Percentiles rank a stretch among this genome's conserved stretches.
Evolutionary conservation across 2,113 vertebrate species (phyloP).

Genomic region (Tamias sibiricus): DNA sequence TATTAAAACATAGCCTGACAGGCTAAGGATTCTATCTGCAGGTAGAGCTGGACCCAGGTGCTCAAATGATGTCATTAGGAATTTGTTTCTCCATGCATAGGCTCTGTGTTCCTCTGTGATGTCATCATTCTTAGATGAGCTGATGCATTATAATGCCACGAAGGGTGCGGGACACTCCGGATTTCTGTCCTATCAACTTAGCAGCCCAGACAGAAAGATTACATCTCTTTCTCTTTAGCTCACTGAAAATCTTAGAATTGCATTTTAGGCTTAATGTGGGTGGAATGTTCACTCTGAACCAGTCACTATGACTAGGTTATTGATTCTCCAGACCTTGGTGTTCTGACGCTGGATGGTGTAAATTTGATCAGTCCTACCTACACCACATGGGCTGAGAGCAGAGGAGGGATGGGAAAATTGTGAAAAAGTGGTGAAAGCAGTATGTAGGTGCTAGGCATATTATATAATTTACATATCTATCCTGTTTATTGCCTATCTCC

Average conservation of each 20-base stretch:
- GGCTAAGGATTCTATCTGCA: not conserved
- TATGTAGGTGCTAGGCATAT: too few relatives aligned
- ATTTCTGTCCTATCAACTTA: not conserved
- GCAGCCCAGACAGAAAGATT: not conserved
- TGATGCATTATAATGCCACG: not conserved
- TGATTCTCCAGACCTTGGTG: not conserved
- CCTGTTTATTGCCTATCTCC: not conserved
- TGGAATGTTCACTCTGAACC: not conserved
- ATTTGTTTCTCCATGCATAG: not conserved
- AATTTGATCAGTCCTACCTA: not conserved
- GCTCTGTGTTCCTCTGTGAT: not conserved
- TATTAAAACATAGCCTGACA: not conserved
- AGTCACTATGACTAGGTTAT: not conserved
- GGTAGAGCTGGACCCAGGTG: not conserved
- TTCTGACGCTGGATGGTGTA: not conserved
- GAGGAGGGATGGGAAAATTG: not conserved
- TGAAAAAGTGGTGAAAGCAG: not conserved
- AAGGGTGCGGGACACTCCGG: not conserved
- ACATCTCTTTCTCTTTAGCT: not conserved
- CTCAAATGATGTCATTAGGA: not conserved
- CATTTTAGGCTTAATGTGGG: not conserved
- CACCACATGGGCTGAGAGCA: not conserved
- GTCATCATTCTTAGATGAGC: not conserved
- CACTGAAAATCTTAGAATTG: not conserved
- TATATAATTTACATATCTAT: not conserved